phyloP scores from a whole-genome alignment of 64 coral and sea anemone genomes.

The Platygyra sinensis region DNA sequence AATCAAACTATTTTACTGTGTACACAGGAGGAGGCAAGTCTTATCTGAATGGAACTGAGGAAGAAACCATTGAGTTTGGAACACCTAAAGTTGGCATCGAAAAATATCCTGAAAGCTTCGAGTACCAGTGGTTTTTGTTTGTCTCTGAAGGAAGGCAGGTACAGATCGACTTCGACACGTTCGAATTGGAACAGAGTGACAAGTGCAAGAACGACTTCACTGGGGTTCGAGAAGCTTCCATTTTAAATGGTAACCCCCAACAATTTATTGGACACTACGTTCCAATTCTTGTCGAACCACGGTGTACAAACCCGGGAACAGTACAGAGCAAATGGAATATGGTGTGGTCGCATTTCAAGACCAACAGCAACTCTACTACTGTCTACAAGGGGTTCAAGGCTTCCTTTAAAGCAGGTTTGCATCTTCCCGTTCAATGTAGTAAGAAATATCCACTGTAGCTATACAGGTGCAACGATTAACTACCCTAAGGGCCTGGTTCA shows the following conservation, averaged over 20 bases:
- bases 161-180: background rate
- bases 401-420: slow-evolving; percentile 11
- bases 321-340: background rate
- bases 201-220: slow-evolving; percentile 1
- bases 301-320: background rate
- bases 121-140: background rate
- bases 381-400: slow-evolving; percentile 20
- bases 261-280: background rate
- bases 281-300: background rate
- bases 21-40: background rate
- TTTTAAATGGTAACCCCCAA: too few relatives aligned
- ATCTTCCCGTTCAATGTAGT: too few relatives aligned
- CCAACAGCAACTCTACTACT: background rate
- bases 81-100: background rate
- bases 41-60: background rate
- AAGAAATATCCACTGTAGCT: too few relatives aligned
- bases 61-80: background rate
- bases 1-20: background rate
- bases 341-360: slow-evolving; percentile 3
- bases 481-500: too few relatives aligned
- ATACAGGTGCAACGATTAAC: too few relatives aligned
- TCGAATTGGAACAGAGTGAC: background rate
- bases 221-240: background rate
- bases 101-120: background rate
- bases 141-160: background rate